phyloP scores from a whole-genome alignment of 2,888 invertebrate genomes.

The Baccha elongata region DNA sequence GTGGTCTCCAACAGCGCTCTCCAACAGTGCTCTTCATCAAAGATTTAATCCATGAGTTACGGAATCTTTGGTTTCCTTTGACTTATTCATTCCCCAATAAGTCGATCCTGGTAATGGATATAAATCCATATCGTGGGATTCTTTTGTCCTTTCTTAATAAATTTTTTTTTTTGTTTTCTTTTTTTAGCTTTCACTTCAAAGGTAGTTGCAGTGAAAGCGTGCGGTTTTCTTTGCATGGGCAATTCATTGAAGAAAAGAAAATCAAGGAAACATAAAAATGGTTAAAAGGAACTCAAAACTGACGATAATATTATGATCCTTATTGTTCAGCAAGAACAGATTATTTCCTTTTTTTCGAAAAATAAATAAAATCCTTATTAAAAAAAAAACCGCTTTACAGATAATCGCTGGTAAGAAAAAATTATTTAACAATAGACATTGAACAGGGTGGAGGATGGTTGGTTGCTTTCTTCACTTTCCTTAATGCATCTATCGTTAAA shows the following conservation, averaged over 20 bases:
- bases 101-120: slow-evolving; percentile 53
- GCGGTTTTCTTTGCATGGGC: slow-evolving; percentile 42
- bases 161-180: slow-evolving; percentile 7
- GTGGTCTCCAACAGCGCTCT: slow-evolving; percentile 3
- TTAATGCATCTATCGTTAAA: slow-evolving; percentile 60
- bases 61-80: slow-evolving; percentile 53
- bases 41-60: slow-evolving; percentile 15
- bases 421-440: slow-evolving; percentile 65
- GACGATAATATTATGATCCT: slow-evolving; percentile 62
- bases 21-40: slow-evolving; percentile 1
- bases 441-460: slow-evolving; percentile 9
- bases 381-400: slow-evolving; percentile 64
- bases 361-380: slow-evolving; percentile 57
- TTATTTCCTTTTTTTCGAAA: slow-evolving; percentile 52
- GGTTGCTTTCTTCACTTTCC: slow-evolving; percentile 42
- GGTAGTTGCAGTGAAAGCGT: slow-evolving; percentile 15
- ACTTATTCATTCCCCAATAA: slow-evolving; percentile 56
- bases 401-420: slow-evolving; percentile 66
- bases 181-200: slow-evolving; percentile 49
- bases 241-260: background rate
- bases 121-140: slow-evolving; percentile 55
- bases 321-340: slow-evolving; percentile 59
- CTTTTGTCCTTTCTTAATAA: slow-evolving; percentile 54
- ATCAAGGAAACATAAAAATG: slow-evolving; percentile 16
- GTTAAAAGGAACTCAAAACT: slow-evolving; percentile 49